Conservation (phyloP, 2,888 invertebrate species). For the Nemotelus pantherinus region DNA sequence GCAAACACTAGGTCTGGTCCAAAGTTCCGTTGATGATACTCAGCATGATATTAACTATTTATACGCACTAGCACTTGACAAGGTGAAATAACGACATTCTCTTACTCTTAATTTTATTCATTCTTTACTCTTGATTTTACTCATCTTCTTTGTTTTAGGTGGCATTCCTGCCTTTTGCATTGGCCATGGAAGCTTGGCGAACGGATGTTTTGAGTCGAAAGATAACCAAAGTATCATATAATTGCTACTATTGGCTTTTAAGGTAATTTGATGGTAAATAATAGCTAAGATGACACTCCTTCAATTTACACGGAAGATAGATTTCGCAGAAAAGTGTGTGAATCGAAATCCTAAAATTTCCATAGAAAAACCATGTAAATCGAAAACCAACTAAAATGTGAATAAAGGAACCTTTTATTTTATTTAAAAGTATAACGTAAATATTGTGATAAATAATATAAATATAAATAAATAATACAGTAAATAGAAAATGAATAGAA, state of each 20-base stretch:
- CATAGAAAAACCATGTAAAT: no score
- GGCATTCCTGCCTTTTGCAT: slow-evolving; percentile 82
- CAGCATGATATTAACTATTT: slow-evolving; percentile 87
- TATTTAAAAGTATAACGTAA: no score
- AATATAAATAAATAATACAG: no score
- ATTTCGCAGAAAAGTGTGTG: no score
- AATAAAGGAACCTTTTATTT: no score
- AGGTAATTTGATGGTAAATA: slow-evolving; percentile 66
- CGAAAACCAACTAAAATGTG: no score
- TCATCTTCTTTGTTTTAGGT: slow-evolving; percentile 53
- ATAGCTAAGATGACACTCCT: no score
- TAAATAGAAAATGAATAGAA: no score
- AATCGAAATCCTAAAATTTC: no score
- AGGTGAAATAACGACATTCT: slow-evolving; percentile 65
- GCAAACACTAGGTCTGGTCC: slow-evolving; percentile 82
- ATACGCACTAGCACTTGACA: slow-evolving; percentile 86
- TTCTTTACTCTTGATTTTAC: no score
- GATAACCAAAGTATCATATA: slow-evolving; percentile 79
- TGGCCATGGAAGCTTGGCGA: slow-evolving; percentile 86
- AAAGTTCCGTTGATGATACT: slow-evolving; percentile 81
- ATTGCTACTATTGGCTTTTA: slow-evolving; percentile 88
- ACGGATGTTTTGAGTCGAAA: slow-evolving; percentile 85
- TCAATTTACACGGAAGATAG: no score
- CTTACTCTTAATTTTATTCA: not conserved
- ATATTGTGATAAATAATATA: no score